Base-by-base conservation (phyloP, 2,888 invertebrate species). In the Barypeithes pellucidus region DNA sequence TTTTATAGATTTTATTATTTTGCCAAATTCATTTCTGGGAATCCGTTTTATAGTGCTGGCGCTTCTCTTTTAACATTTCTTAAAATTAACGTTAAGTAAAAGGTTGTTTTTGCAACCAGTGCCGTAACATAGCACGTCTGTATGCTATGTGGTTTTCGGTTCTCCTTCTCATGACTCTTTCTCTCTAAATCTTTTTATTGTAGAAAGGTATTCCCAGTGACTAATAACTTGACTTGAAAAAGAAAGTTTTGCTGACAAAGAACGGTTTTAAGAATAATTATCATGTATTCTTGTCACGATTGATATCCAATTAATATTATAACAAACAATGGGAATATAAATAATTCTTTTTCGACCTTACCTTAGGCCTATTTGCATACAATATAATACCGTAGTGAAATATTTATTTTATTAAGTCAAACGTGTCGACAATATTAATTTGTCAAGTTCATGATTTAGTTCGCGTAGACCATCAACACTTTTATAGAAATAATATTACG, bases 351-450 rank as follows among this genome's bases (percentile, higher is more conserved):
- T 39, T 39, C n/a, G 39, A 39, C 39, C 39, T 39, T 39, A 29
- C 29, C 29, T 39, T n/a, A n/a, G n/a, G n/a, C 39, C 12, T 39
- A 39, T 39, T 39, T 39, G n/a, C 43, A 43, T 57, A 57, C 54
- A 57, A 57, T 57, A 57, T n/a, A n/a, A n/a, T 33, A 57, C 11
- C 33, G 33, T 57, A 33, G 33, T 22, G 41, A 20, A 33, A 60
- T 16, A 41, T 60, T 41, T 60, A 39, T 61, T 61, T 61, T 43
- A 43, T 57, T 61, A 61, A 61, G 16, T 45, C 61, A 45, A 45
- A 61, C 61, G 61, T 61, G 61, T 4, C 16, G 16, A 0, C 29
- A 43, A 61, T 61, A 45, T 24, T 43, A 61, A 61, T 43, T 43
- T 61, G n/a, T 43, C 5, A 29, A 43, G 22, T 61, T 16, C 54